phyloP scores from a whole-genome alignment of 2,113 vertebrate genomes.

The Prolemur simus region DNA sequence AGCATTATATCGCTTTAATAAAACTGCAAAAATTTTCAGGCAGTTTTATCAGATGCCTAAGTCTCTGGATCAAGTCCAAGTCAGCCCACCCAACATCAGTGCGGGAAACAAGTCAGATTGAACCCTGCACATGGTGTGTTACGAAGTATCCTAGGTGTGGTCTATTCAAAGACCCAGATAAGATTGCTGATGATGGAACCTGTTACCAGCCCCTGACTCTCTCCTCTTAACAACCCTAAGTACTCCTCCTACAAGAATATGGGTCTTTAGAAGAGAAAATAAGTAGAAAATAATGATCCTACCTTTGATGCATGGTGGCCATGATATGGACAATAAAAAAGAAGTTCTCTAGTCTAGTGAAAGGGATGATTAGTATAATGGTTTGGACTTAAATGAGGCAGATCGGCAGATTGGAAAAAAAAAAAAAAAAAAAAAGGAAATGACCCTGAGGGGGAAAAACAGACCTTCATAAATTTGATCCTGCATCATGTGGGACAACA shows the following conservation, averaged over 20 bases:
- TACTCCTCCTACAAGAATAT: not conserved
- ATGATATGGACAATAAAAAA: constrained; percentile 50
- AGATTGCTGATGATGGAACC: not conserved
- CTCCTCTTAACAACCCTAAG: not conserved
- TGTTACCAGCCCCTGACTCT: not conserved
- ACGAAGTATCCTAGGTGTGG: not conserved
- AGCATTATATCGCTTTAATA: constrained; percentile 29
- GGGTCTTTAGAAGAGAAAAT: constrained; percentile 52
- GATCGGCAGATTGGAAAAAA: constrained; percentile 42
- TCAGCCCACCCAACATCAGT: not conserved
- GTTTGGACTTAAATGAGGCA: constrained; percentile 62
- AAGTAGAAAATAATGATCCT: constrained; percentile 60
- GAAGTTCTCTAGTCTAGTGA: constrained; percentile 35
- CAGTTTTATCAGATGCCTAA: not conserved
- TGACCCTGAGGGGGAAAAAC: constrained; percentile 36
- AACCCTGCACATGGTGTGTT: not conserved
- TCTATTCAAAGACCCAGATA: not conserved
- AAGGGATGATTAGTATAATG: constrained; percentile 50
- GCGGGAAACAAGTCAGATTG: constrained; percentile 12
- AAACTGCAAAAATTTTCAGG: constrained; percentile 53
- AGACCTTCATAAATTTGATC: constrained; percentile 66
- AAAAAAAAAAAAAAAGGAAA: constrained; percentile 7
- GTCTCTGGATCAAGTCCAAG: constrained; percentile 62
- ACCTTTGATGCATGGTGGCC: constrained; percentile 82
- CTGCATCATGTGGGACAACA: constrained; percentile 63